These are phyloP conservation scores for Gobiocypris rarus DNA, from an alignment of 2,113 vertebrate species.

Conservation along the genomic window DNA sequence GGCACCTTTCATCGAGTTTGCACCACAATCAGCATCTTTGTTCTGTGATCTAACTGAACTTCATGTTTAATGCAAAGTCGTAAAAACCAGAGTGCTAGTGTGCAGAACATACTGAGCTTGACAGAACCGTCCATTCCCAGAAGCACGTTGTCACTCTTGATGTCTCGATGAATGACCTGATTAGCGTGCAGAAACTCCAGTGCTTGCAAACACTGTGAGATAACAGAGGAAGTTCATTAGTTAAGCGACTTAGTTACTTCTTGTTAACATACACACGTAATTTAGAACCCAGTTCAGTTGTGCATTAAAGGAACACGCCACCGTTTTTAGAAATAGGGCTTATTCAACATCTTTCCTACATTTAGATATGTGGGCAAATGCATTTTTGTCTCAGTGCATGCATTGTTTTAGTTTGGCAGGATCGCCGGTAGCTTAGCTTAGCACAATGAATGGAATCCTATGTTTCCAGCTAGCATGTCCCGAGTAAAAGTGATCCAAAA, in stretches of 20 bases:
- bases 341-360: too few species aligned
- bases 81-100: not conserved
- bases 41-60: not conserved
- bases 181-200: slow-evolving; percentile 97
- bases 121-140: slow-evolving; percentile 99
- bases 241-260: not conserved
- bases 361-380: too few species aligned
- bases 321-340: too few species aligned
- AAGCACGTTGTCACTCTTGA: slow-evolving; percentile 98
- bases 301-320: too few species aligned
- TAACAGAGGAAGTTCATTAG: slow-evolving; percentile 20
- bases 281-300: not conserved
- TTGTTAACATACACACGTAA: not conserved
- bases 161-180: slow-evolving; percentile 98
- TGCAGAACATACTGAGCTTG: slow-evolving; percentile 91
- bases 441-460: too few species aligned
- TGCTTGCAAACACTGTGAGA: slow-evolving; percentile 91
- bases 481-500: too few species aligned
- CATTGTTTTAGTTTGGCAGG: too few species aligned
- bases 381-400: too few species aligned
- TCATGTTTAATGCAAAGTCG: not conserved
- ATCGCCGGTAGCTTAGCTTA: too few species aligned
- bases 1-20: not conserved
- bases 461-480: too few species aligned
- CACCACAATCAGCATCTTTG: not conserved